Evolutionary conservation across 2,797 vertebrate species (phyloP).

Genomic region (Huso huso): DNA sequence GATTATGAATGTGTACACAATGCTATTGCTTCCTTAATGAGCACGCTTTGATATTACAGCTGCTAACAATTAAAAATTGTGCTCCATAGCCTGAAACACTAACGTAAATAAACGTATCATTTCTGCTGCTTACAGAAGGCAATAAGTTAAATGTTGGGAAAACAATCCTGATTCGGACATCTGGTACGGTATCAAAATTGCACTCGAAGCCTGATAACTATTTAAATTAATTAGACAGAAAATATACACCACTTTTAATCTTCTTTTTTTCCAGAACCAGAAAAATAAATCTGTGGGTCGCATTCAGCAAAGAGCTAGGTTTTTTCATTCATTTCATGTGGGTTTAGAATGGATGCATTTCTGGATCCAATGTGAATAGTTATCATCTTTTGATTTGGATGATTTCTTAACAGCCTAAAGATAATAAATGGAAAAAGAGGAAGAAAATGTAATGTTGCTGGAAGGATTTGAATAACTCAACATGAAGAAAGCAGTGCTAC

Average conservation of each 20-base stretch:
- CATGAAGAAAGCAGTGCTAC: too few relatives aligned
- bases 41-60: conserved; percentile 53
- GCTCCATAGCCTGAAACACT: conserved; percentile 47
- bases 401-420: too few relatives aligned
- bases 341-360: too few relatives aligned
- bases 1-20: conserved; percentile 45
- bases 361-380: too few relatives aligned
- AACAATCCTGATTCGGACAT: conserved; percentile 58
- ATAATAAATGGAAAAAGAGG: too few relatives aligned
- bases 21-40: conserved; percentile 50
- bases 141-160: conserved; percentile 53
- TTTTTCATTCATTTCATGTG: too few relatives aligned
- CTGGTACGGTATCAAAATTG: conserved; percentile 48
- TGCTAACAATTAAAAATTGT: conserved; percentile 58
- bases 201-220: conserved; percentile 26
- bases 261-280: background rate
- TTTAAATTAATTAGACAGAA: background rate
- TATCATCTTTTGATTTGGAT: too few relatives aligned
- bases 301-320: too few relatives aligned
- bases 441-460: too few relatives aligned
- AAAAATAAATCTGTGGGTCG: too few relatives aligned
- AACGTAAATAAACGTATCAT: conserved; percentile 55
- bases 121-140: conserved; percentile 29
- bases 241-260: background rate
- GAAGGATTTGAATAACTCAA: too few relatives aligned